Evolutionary conservation across 2,888 invertebrate species (phyloP), one percentile per base, ranked within the genome.

Genomic region (Lepidocyrtoides sp.): DNA sequence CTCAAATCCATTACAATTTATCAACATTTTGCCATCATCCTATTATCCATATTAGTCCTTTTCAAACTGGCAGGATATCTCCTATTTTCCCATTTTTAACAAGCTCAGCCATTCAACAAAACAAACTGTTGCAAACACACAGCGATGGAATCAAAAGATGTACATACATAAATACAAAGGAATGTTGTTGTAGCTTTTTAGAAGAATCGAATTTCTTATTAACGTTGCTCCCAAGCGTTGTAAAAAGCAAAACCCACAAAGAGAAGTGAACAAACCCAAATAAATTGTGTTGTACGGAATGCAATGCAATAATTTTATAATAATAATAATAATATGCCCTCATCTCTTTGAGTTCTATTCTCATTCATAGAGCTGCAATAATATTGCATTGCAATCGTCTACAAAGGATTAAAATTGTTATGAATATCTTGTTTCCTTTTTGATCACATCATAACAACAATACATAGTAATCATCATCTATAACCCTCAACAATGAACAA

Each of bases 351-450:
- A n/a, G n/a, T n/a, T n/a, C n/a, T 36, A 36, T 36, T 36, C 7
- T 36, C 36, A 36, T 36, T 36, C 36, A 29, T n/a, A 36, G n/a
- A 26, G 75, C n/a, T 51, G 48, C 48, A 48, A 48, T 51, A 66
- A 66, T 20, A 57, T 17, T 57, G 17, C 12, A n/a, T 20, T 72
- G 48, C 26, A 48, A 75, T 75, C 10, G n/a, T 8, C n/a, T n/a
- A n/a, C n/a, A n/a, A n/a, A n/a, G n/a, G 12, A 77, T 77, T 77
- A 77, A 77, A 77, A n/a, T n/a, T n/a, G n/a, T 75, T 77, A 51
- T 51, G 48, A 51, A 26, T 77, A 77, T 77, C 51, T 54, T 54
- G 77, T 77, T 77, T 77, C 77, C 32, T 48, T 48, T 77, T 75
- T 51, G 29, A 51, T 77, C 48, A 48, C 29, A 48, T 48, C 44